These are phyloP conservation scores for Xiphias gladius DNA, from an alignment of 2,113 vertebrate genomes.

Conservation along the genomic window DNA sequence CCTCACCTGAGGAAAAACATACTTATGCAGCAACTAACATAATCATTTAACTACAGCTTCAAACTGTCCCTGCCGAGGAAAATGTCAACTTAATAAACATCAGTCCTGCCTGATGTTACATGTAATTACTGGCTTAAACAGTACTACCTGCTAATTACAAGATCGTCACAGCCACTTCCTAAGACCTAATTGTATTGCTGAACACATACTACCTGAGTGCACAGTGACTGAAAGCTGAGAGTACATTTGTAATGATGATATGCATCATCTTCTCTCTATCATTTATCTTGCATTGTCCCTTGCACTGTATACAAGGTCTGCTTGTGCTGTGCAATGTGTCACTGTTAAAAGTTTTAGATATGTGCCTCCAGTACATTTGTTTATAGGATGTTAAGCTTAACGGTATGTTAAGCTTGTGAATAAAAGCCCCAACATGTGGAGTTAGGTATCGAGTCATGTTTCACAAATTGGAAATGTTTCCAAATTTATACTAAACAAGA, in stretches of 20 bases:
- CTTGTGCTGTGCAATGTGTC: neutral
- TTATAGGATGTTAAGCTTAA: neutral
- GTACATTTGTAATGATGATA: neutral
- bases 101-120: neutral
- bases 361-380: neutral
- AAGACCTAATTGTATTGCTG: neutral
- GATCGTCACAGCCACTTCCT: conserved; percentile 10
- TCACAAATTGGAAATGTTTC: neutral
- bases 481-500: neutral
- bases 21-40: neutral
- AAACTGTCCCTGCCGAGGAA: neutral
- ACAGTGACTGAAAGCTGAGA: neutral
- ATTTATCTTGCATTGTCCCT: neutral
- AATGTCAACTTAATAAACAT: neutral
- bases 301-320: neutral
- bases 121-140: conserved; percentile 10
- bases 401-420: neutral
- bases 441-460: neutral
- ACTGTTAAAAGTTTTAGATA: neutral
- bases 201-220: neutral
- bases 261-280: conserved; percentile 10
- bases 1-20: neutral
- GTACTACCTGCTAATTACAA: conserved; percentile 30
- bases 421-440: neutral
- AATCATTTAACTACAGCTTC: neutral